Conservation (phyloP, 2,113 vertebrate genomes). For the Triplophysa rosa region DNA sequence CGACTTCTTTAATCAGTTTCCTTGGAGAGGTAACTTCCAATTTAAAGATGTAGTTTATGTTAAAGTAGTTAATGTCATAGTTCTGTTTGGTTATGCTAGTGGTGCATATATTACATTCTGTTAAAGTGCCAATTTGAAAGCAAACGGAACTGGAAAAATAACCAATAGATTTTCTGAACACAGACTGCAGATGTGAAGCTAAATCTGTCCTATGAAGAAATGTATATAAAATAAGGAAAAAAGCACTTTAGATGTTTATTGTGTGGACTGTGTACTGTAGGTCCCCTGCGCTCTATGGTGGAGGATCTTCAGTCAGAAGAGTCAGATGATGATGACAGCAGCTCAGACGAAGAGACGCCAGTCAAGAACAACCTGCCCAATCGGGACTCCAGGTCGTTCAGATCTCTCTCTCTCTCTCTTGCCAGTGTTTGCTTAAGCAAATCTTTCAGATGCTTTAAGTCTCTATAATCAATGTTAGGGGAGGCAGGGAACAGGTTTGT, state of each 20-base stretch:
- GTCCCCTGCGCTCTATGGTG: conserved; percentile 94
- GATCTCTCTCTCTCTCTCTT: not conserved
- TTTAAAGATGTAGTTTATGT: too few species aligned
- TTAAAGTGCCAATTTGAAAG: too few species aligned
- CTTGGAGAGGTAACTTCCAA: not conserved
- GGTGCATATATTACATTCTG: too few species aligned
- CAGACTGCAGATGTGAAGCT: not conserved
- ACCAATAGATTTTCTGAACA: too few species aligned
- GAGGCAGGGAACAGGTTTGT: conserved; percentile 30
- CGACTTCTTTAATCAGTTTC: not conserved
- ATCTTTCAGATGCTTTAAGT: conserved; percentile 23
- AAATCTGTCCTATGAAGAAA: not conserved
- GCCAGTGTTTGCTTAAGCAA: conserved; percentile 1
- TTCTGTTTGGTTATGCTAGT: too few species aligned
- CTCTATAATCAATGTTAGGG: conserved; percentile 20
- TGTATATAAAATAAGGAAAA: too few species aligned
- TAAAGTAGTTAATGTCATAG: not conserved
- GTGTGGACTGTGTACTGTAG: conserved; percentile 62
- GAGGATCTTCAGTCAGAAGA: conserved; percentile 94
- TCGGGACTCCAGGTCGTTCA: conserved; percentile 86
- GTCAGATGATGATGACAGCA: conserved; percentile 93
- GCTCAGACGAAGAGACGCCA: conserved; percentile 87
- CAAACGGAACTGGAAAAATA: too few species aligned
- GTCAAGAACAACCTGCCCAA: conserved; percentile 86
- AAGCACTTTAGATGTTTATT: too few species aligned